Conservation (phyloP, 2,797 vertebrate genomes). For the Coendou prehensilis region DNA sequence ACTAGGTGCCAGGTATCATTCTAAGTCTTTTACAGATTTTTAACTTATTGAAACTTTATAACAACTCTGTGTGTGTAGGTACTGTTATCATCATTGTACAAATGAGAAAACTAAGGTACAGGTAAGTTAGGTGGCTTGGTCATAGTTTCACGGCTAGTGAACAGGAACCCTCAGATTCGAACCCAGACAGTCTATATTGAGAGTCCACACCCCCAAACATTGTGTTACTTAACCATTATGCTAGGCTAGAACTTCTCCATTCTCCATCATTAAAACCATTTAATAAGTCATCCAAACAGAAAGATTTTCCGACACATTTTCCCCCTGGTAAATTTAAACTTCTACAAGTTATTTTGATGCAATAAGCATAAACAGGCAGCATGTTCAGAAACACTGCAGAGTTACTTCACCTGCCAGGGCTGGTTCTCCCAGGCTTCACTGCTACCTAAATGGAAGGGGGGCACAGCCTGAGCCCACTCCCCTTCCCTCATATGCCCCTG, state of each 20-base stretch:
- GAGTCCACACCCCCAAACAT: neutral
- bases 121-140: neutral
- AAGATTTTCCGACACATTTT: conserved; percentile 21
- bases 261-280: conserved; percentile 8
- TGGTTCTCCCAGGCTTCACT: neutral
- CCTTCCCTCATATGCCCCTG: fast-evolving
- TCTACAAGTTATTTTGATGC: conserved; percentile 18
- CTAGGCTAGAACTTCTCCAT: conserved; percentile 2
- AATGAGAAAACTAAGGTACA: conserved; percentile 46
- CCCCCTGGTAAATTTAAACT: neutral
- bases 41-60: conserved; percentile 21
- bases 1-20: neutral
- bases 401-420: neutral
- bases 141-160: neutral
- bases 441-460: neutral
- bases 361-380: conserved; percentile 3
- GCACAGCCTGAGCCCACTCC: neutral
- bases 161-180: neutral
- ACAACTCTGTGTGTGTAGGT: neutral
- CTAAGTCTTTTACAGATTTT: conserved; percentile 15
- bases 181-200: neutral
- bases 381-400: neutral
- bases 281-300: conserved; percentile 1
- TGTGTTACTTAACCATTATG: neutral
- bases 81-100: neutral